A percentile compares a stretch with the other conserved stretches of the same genome.
Evolutionary conservation across 2,888 invertebrate genomes (phyloP).

Genomic region (Nemotelus nigrinus): DNA sequence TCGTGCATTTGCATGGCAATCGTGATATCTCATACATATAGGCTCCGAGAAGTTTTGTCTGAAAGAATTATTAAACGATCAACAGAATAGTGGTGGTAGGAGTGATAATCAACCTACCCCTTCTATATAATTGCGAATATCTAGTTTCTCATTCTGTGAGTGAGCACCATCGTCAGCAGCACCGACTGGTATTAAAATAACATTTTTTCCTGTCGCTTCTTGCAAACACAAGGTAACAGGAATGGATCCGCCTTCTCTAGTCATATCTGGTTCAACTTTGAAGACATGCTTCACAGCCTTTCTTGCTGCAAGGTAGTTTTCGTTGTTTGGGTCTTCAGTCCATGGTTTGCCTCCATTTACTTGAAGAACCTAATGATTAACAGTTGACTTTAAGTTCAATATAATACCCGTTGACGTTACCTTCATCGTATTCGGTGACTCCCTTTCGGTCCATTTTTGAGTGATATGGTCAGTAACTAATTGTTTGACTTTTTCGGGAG

Average conservation of each 20-base stretch:
- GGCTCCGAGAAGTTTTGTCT: constrained; percentile 92
- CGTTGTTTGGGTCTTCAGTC: constrained; percentile 92
- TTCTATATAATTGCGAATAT: constrained; percentile 90
- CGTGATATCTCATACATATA: constrained; percentile 78
- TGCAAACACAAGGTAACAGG: constrained; percentile 95
- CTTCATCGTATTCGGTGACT: constrained; percentile 87
- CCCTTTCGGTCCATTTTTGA: constrained; percentile 79
- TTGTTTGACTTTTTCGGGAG: constrained; percentile 82
- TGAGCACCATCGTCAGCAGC: constrained; percentile 96
- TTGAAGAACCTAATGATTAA: constrained; percentile 58
- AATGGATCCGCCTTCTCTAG: constrained; percentile 97
- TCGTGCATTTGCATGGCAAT: constrained; percentile 50
- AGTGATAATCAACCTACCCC: constrained; percentile 73
- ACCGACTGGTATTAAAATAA: constrained; percentile 93
- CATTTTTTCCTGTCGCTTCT: constrained; percentile 92
- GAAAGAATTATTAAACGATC: constrained; percentile 64
- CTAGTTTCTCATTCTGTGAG: constrained; percentile 97
- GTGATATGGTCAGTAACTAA: constrained; percentile 82
- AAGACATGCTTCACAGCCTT: constrained; percentile 86
- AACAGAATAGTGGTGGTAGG: constrained; percentile 7
- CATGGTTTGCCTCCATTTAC: constrained; percentile 87
- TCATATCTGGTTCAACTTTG: constrained; percentile 89
- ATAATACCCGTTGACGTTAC: constrained; percentile 2
- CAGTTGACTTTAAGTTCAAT: not conserved
- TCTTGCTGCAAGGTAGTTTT: constrained; percentile 90